phyloP scores from a whole-genome alignment of 2,888 invertebrate species.

The Panopea generosa region DNA sequence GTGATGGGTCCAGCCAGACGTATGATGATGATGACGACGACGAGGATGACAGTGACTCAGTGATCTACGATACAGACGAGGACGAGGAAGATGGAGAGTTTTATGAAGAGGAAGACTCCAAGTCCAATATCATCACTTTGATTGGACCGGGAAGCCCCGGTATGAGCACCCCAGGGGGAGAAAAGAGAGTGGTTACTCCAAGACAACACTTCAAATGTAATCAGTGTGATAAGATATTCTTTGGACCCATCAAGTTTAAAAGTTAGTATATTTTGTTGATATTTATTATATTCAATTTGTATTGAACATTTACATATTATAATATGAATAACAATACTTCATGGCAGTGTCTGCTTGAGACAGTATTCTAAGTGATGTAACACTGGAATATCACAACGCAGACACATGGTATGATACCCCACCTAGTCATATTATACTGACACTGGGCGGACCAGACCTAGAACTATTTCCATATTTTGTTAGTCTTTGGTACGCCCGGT shows the following conservation, averaged over 20 bases:
- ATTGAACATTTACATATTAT: too few relatives aligned
- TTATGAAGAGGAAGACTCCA: constrained; percentile 12
- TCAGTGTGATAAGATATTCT: constrained; percentile 59
- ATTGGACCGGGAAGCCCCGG: not conserved
- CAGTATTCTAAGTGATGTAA: too few relatives aligned
- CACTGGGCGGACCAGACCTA: too few relatives aligned
- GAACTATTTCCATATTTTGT: too few relatives aligned
- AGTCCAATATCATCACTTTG: not conserved
- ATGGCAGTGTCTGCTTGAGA: too few relatives aligned
- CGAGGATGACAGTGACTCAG: constrained; percentile 47
- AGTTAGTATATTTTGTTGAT: constrained; percentile 32
- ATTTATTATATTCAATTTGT: too few relatives aligned
- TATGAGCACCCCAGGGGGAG: not conserved
- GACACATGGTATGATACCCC: too few relatives aligned
- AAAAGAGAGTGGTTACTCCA: constrained; percentile 44
- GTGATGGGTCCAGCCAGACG: not conserved
- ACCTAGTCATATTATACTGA: too few relatives aligned
- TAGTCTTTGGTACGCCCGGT: too few relatives aligned
- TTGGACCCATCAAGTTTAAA: constrained; percentile 61
- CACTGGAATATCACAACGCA: too few relatives aligned
- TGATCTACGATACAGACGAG: constrained; percentile 48
- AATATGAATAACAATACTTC: too few relatives aligned
- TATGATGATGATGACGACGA: constrained; percentile 25
- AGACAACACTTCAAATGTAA: constrained; percentile 57
- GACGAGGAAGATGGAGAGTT: constrained; percentile 22